phyloP scores from a whole-genome alignment of 2,113 vertebrate genomes.

The Mugil cephalus region DNA sequence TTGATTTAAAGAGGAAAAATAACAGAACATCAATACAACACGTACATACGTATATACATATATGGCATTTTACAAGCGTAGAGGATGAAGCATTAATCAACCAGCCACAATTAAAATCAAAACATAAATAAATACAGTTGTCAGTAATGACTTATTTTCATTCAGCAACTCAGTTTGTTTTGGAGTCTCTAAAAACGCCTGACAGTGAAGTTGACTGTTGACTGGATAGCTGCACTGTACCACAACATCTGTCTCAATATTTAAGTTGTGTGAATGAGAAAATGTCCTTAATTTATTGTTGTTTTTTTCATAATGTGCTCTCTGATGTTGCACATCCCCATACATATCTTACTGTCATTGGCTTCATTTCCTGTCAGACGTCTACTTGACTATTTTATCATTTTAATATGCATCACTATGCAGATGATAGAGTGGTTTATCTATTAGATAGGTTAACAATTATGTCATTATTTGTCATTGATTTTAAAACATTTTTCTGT shows the following conservation, averaged over 20 bases:
- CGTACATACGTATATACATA: constrained; percentile 32
- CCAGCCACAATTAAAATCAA: not conserved
- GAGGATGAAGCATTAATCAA: constrained; percentile 8
- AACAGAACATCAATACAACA: constrained; percentile 10
- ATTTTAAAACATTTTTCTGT: not conserved
- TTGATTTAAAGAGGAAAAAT: not conserved
- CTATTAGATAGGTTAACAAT: not conserved
- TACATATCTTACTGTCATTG: not conserved
- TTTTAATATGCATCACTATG: not conserved
- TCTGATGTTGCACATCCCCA: not conserved
- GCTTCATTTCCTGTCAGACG: not conserved
- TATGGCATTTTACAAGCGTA: constrained; percentile 20
- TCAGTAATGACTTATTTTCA: too few species aligned
- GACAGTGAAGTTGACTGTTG: too few species aligned
- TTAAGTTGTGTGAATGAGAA: not conserved
- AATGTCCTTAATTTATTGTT: not conserved
- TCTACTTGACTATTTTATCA: not conserved
- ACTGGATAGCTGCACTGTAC: not conserved
- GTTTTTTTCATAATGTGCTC: not conserved
- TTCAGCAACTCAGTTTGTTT: too few species aligned
- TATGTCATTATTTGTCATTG: constrained; percentile 1
- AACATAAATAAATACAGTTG: constrained; percentile 59
- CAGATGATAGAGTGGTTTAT: constrained; percentile 25
- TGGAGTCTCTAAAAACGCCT: too few species aligned
- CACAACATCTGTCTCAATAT: constrained; percentile 2